A percentile compares a stretch with the other conserved stretches of the same genome.
Conservation (phyloP, 2,113 vertebrate genomes). For the Sitta europaea region DNA sequence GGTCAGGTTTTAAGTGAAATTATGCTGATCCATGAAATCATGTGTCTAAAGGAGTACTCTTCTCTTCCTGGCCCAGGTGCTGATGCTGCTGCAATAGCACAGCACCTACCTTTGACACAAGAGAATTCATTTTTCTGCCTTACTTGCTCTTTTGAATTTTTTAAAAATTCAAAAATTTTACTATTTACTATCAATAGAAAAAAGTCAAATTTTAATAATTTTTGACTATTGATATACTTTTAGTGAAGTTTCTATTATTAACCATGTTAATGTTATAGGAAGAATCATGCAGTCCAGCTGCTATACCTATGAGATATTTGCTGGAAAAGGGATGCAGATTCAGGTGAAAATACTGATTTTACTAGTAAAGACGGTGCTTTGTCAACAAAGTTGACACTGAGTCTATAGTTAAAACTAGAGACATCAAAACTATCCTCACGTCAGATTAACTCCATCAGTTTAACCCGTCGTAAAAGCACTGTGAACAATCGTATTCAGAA, state of each 20-base stretch:
- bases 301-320: not conserved
- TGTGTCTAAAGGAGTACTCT: not conserved
- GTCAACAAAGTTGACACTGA: not conserved
- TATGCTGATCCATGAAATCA: not conserved
- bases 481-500: not conserved
- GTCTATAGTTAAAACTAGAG: not conserved
- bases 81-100: not conserved
- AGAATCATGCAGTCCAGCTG: not conserved
- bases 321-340: not conserved
- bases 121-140: not conserved
- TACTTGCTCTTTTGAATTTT: not conserved
- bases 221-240: not conserved
- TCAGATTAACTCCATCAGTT: not conserved
- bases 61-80: not conserved
- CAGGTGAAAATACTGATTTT: not conserved
- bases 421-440: not conserved
- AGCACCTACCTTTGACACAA: not conserved
- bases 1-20: not conserved
- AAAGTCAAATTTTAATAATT: not conserved
- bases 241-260: not conserved
- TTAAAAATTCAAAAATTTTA: no score
- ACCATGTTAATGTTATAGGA: not conserved
- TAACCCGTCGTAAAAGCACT: not conserved
- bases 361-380: not conserved
- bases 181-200: no score